phyloP scores from a whole-genome alignment of 2,888 invertebrate species.

The Diarsia dahlii region DNA sequence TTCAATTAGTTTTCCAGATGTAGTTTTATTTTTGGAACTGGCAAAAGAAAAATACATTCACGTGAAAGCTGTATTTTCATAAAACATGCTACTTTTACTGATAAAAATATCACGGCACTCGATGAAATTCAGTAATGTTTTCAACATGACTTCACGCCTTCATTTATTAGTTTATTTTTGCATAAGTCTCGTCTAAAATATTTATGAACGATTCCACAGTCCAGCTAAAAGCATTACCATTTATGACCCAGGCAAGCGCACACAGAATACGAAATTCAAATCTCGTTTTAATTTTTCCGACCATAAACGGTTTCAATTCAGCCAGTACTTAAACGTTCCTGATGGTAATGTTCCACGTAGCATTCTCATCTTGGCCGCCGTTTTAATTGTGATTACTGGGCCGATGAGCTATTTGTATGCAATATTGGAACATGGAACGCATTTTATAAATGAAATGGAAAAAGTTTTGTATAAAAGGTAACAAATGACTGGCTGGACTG shows the following conservation, averaged over 20 bases:
- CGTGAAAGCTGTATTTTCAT: not conserved
- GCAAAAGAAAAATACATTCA: not conserved
- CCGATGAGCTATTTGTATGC: slow-evolving; percentile 75
- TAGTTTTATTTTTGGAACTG: slow-evolving; percentile 6
- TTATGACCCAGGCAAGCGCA: slow-evolving; percentile 64
- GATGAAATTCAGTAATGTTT: not conserved
- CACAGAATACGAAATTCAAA: slow-evolving; percentile 70
- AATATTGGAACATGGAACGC: slow-evolving; percentile 62
- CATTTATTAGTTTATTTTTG: slow-evolving; percentile 5
- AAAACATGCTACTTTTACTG: not conserved
- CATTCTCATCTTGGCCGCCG: slow-evolving; percentile 69
- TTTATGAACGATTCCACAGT: slow-evolving; percentile 25
- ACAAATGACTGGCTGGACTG: slow-evolving; percentile 38
- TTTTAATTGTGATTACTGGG: slow-evolving; percentile 74
- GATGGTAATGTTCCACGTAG: slow-evolving; percentile 72
- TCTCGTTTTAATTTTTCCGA: slow-evolving; percentile 73
- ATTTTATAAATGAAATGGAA: slow-evolving; percentile 44
- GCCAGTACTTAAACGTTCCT: slow-evolving; percentile 69
- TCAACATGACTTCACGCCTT: not conserved
- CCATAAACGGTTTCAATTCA: slow-evolving; percentile 77
- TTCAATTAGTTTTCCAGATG: slow-evolving; percentile 12
- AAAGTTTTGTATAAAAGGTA: slow-evolving; percentile 49
- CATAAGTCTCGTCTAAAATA: slow-evolving; percentile 15
- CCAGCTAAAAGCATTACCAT: slow-evolving; percentile 62
- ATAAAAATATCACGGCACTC: slow-evolving; percentile 4